Evolutionary conservation across 2,797 vertebrate species (phyloP).

Genomic region (Centroberyx gerrardi): DNA sequence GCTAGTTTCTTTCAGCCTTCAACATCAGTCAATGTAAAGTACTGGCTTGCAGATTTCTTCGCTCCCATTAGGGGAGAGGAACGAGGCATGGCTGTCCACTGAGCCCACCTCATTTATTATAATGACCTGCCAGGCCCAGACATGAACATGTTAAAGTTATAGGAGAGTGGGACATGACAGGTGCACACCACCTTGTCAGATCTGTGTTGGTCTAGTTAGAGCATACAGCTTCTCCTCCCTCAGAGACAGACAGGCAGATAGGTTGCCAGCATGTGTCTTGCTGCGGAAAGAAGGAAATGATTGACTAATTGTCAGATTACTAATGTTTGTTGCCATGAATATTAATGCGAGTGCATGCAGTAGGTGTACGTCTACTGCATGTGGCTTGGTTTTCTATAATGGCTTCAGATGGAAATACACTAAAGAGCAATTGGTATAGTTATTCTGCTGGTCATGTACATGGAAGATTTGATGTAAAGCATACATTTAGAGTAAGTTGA

Average conservation of each 20-base stretch:
- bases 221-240: slow-evolving; percentile 84
- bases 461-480: not conserved
- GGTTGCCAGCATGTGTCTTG: slow-evolving; percentile 35
- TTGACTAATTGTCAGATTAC: slow-evolving; percentile 90
- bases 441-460: not conserved
- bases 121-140: slow-evolving; percentile 98
- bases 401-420: not conserved
- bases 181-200: slow-evolving; percentile 92
- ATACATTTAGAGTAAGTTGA: not conserved
- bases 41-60: slow-evolving; percentile 90
- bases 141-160: slow-evolving; percentile 97
- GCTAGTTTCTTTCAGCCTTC: slow-evolving; percentile 93
- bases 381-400: not conserved
- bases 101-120: slow-evolving; percentile 98
- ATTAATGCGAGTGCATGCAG: slow-evolving; percentile 70
- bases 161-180: slow-evolving; percentile 93
- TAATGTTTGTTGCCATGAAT: slow-evolving; percentile 89
- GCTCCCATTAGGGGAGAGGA: slow-evolving; percentile 91
- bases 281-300: slow-evolving; percentile 70
- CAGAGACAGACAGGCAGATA: slow-evolving; percentile 62
- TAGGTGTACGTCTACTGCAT: slow-evolving; percentile 1
- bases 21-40: slow-evolving; percentile 92
- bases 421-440: not conserved
- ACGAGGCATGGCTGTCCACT: slow-evolving; percentile 87
- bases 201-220: slow-evolving; percentile 93